Conservation (phyloP, 2,888 invertebrate species). For the Agonopterix subpropinquella region DNA sequence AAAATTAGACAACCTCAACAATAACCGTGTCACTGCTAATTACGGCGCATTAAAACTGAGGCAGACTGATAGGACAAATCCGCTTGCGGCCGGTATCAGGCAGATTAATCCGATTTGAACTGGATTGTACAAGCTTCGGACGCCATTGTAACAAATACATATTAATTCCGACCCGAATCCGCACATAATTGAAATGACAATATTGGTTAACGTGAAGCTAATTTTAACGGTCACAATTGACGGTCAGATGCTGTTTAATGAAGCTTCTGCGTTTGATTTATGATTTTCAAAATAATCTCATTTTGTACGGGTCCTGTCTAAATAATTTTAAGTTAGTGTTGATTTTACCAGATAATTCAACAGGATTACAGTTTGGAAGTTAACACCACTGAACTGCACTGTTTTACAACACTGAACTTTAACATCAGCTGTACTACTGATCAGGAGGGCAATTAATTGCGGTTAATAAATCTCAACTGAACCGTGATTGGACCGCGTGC, state of each 20-base stretch:
- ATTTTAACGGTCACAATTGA: slow-evolving; percentile 38
- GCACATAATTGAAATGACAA: slow-evolving; percentile 34
- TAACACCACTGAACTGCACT: too few species aligned
- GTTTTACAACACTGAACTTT: too few species aligned
- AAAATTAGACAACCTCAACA: slow-evolving; percentile 2
- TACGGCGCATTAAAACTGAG: slow-evolving; percentile 18
- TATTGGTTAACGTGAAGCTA: slow-evolving; percentile 31
- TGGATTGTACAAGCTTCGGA: slow-evolving; percentile 8
- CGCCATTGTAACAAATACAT: slow-evolving; percentile 28
- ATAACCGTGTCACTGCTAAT: slow-evolving; percentile 11
- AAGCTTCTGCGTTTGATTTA: slow-evolving; percentile 37
- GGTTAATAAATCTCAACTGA: too few species aligned
- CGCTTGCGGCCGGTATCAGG: slow-evolving; percentile 25
- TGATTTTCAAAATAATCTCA: slow-evolving; percentile 9
- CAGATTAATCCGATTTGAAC: slow-evolving; percentile 30
- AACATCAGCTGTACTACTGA: too few species aligned
- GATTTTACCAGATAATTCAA: too few species aligned
- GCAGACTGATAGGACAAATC: slow-evolving; percentile 31
- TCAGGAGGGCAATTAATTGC: too few species aligned
- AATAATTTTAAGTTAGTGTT: too few species aligned
- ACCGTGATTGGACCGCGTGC: too few species aligned
- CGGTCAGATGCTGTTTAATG: slow-evolving; percentile 33
- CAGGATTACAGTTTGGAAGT: too few species aligned
- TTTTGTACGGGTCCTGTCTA: too few species aligned
- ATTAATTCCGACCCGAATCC: slow-evolving; percentile 29